Evolutionary conservation across 2,888 invertebrate species (phyloP).

Genomic region (Aspidapion aeneum): DNA sequence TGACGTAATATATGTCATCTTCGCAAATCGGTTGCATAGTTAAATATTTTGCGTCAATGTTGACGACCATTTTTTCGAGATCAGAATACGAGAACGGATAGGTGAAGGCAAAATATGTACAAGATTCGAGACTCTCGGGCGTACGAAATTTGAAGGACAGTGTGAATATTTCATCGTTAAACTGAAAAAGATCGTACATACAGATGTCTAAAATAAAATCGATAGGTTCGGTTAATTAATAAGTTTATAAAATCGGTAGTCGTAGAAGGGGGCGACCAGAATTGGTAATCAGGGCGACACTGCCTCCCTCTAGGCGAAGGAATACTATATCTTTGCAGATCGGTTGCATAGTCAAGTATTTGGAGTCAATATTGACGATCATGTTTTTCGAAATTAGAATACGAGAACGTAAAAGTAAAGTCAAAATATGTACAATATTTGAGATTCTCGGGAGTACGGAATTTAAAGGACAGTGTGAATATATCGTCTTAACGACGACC

Average conservation of each 20-base stretch:
- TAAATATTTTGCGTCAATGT: slow-evolving; percentile 62
- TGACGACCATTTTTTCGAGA: slow-evolving; percentile 67
- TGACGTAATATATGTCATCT: slow-evolving; percentile 79
- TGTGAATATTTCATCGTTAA: slow-evolving; percentile 68
- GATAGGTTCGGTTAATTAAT: not conserved
- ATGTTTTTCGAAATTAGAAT: slow-evolving; percentile 76
- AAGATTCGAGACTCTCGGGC: slow-evolving; percentile 65
- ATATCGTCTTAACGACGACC: too few species aligned
- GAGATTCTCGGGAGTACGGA: slow-evolving; percentile 63
- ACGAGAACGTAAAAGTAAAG: slow-evolving; percentile 91
- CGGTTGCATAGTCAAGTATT: slow-evolving; percentile 50
- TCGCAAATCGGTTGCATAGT: slow-evolving; percentile 42
- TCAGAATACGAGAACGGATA: slow-evolving; percentile 87
- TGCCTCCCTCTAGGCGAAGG: slow-evolving; percentile 71
- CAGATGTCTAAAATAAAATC: too few species aligned
- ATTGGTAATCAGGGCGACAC: slow-evolving; percentile 80
- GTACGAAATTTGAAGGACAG: slow-evolving; percentile 71
- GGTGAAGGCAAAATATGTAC: slow-evolving; percentile 86
- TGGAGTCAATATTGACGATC: slow-evolving; percentile 68
- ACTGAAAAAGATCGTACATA: slow-evolving; percentile 49
- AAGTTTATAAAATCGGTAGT: not conserved
- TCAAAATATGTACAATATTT: slow-evolving; percentile 83
- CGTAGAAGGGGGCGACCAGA: too few species aligned
- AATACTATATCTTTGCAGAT: slow-evolving; percentile 62
- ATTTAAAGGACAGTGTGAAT: slow-evolving; percentile 72